These are phyloP conservation scores for Sorex araneus DNA, from an alignment of 2,113 vertebrate genomes.

Conservation along the genomic window DNA sequence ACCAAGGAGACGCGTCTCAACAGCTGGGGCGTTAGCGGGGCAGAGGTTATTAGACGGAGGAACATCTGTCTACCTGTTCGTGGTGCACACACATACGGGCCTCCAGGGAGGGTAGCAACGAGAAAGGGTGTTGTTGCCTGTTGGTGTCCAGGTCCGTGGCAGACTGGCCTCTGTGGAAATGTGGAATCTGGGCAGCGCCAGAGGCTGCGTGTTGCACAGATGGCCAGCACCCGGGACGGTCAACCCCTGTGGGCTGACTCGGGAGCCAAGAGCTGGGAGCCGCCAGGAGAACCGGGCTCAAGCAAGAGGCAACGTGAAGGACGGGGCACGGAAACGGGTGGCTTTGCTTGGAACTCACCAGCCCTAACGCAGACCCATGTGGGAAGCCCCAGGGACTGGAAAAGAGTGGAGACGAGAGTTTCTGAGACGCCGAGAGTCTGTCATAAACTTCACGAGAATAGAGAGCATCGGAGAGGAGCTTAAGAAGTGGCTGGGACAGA, in stretches of 20 bases:
- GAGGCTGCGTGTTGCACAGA: not conserved
- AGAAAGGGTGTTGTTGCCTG: not conserved
- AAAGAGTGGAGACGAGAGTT: not conserved
- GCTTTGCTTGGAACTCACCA: slow-evolving; percentile 46
- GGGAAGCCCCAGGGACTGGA: slow-evolving; percentile 24
- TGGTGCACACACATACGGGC: not conserved
- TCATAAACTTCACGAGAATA: slow-evolving; percentile 44
- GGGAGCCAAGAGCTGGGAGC: slow-evolving; percentile 28
- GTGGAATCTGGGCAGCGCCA: slow-evolving; percentile 49
- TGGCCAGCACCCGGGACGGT: not conserved
- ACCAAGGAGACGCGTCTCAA: not conserved
- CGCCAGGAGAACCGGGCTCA: slow-evolving; percentile 47
- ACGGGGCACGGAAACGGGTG: slow-evolving; percentile 17
- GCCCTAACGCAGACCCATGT: slow-evolving; percentile 55
- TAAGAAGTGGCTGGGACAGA: not conserved
- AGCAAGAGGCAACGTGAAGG: slow-evolving; percentile 36
- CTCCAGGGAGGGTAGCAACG: not conserved
- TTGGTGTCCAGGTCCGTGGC: slow-evolving; percentile 49
- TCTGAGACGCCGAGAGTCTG: slow-evolving; percentile 38
- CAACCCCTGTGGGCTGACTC: not conserved
- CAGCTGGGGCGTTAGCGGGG: not conserved
- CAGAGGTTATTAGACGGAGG: slow-evolving; percentile 3
- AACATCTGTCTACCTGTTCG: slow-evolving; percentile 47
- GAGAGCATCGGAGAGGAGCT: not conserved
- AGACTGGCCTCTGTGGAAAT: not conserved